Base-by-base conservation (phyloP, 2,113 vertebrate species). In the Cygnus buccinator region DNA sequence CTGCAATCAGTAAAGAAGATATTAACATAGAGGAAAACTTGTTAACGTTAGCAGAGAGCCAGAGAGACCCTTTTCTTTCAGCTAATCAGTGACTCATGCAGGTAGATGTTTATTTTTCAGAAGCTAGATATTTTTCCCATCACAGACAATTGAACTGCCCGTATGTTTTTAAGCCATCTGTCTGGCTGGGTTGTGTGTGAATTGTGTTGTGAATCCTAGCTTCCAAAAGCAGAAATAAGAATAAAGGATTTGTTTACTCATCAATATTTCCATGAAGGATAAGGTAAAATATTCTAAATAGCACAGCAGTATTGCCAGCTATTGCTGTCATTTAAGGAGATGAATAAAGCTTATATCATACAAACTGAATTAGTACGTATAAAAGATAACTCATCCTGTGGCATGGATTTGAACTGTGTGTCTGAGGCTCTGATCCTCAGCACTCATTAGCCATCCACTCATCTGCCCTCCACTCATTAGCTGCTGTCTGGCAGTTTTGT, bases 221-320 rank as follows among this genome's bases (percentile, higher is more conserved):
- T 96, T 94, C n/a, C 65, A 78, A 76, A 93, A 75, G 28, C 7
- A 84, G n/a, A 90, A 68, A 12, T 23, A 65, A 86, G 55, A 66
- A 46, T 71, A 83, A 88, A 55, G 31, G 28, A 70, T 88, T 82
- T 88, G 54, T 93, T 96, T 90, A 76, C 85, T 88, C 67, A 86
- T 80, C 44, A 80, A 13, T 63, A 90, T 92, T 86, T 90, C 91
- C n/a, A 46, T 70, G 79, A 78, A 80, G 46, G 15, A 63, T 63
- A 12, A 21, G 29, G 37, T 72, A 91, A 85, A 83, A 48, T 87
- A 43, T 91, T 77, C 18, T 35, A 66, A 74, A 41, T 18, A 74
- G 33, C n/a, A 35, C 43, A 77, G 37, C 19, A 29, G 11, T 66
- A 61, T 55, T 83, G n/a, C 29, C 63, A 92, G 50, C 87, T 77